Evolutionary conservation across 2,888 invertebrate genomes (phyloP), one percentile per base, ranked within the genome.

Genomic region (Diaphora mendica): DNA sequence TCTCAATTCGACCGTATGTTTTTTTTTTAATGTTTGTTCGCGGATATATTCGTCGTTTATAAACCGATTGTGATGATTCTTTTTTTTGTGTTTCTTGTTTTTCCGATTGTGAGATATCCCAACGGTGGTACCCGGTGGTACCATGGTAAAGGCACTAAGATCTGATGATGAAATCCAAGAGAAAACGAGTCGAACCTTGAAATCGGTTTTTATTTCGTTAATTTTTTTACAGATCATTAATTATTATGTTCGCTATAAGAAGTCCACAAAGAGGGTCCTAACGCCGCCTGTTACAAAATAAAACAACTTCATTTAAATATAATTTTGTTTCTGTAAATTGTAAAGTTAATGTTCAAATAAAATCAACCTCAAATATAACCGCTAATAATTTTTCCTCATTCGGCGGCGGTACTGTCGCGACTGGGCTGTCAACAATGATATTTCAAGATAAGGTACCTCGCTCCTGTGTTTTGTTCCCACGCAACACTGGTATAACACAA

Each of bases 361-460:
- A 91, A 91, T 89, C 86, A 89, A 87, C 82, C 85, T 83, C 88
- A 88, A 88, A 86, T 86, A 88, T 88, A 88, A 89, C 85, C 87
- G 87, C 86, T 88, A 90, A 88, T 89, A 89, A 90, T 90, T 91
- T 89, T 87, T 87, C 86, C 85, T 87, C 87, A 72, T 77, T 77
- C 69, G 73, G 62, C 75, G 73, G 80, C 85, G 80, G 84, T 87
- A 85, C 86, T 85, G 87, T 83, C 86, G 87, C 87, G 87, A 86
- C 86, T 87, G 88, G 84, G 88, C 87, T 89, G 92, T 93, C 93
- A 89, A 89, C 92, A 86, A 86, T 89, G 91, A 93, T 93, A 92
- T 92, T 91, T 92, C 93, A 91, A 92, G 93, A 94, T 94, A 94
- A 94, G 92, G 89, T 84, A 88, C 87, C 87, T 86, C 85, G 86